phyloP scores from a whole-genome alignment of 2,888 invertebrate species.

The Petrolisthes cinctipes region DNA sequence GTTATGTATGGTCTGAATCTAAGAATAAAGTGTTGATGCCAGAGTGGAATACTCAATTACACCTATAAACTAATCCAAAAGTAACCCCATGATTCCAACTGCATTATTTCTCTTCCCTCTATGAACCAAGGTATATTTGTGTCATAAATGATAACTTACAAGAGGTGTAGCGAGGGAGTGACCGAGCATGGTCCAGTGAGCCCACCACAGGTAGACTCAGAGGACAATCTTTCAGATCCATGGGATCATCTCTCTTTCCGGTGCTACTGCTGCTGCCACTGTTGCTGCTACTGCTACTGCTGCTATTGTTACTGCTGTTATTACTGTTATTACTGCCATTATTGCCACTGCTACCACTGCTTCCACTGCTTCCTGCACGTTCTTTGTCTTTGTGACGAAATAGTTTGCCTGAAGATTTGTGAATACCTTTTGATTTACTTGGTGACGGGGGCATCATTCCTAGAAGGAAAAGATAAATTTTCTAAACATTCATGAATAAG shows the following conservation, averaged over 20 bases:
- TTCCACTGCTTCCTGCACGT: conserved; percentile 47
- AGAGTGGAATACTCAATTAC: neutral
- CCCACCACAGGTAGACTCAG: conserved; percentile 56
- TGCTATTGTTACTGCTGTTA: conserved; percentile 47
- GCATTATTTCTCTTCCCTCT: no score
- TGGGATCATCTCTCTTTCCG: conserved; percentile 45
- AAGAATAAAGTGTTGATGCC: neutral
- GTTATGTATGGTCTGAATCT: neutral
- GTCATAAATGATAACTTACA: conserved; percentile 37
- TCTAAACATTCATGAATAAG: no score
- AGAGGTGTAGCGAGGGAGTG: conserved; percentile 59
- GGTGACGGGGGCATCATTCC: conserved; percentile 64
- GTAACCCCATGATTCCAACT: no score
- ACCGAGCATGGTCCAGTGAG: conserved; percentile 58
- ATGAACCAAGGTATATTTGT: no score
- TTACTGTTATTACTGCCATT: conserved; percentile 23
- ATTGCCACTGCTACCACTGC: conserved; percentile 42
- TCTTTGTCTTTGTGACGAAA: conserved; percentile 64
- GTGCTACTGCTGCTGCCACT: conserved; percentile 23
- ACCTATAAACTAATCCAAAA: neutral
- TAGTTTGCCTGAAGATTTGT: conserved; percentile 63
- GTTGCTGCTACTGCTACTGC: conserved; percentile 33
- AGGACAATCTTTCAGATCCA: conserved; percentile 63
- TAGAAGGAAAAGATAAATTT: neutral
- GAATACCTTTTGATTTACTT: conserved; percentile 59